A percentile compares a stretch with the other conserved stretches of the same genome.
Conservation (phyloP, 2,113 vertebrate genomes). For the Gracilinanus agilis region DNA sequence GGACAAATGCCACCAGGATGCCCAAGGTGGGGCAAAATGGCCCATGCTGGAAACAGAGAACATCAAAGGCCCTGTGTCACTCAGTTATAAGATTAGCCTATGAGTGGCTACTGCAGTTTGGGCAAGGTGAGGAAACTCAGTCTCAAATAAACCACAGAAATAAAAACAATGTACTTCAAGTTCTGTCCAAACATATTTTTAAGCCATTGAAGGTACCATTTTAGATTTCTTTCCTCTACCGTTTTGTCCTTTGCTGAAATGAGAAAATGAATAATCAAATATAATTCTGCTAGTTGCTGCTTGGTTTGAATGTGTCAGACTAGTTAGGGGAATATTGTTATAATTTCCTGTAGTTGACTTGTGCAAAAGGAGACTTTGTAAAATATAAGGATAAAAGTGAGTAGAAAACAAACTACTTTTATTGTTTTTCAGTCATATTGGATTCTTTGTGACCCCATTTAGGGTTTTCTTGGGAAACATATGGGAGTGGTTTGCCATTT, state of each 20-base stretch:
- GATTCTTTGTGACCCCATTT: too few species aligned
- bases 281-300: background rate
- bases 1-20: background rate
- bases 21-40: background rate
- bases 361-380: background rate
- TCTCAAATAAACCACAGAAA: background rate
- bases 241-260: conserved; percentile 33
- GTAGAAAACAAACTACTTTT: background rate
- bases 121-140: background rate
- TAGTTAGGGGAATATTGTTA: background rate
- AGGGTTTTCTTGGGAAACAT: too few species aligned
- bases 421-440: too few species aligned
- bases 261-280: conserved; percentile 44
- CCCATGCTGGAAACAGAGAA: background rate
- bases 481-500: too few species aligned
- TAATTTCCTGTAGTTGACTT: background rate
- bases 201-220: background rate
- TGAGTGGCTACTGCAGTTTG: background rate
- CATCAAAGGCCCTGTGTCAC: background rate
- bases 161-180: background rate
- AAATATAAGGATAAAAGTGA: conserved; percentile 21
- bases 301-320: conserved; percentile 13
- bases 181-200: conserved; percentile 14
- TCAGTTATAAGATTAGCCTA: background rate
- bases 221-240: conserved; percentile 34